These are phyloP conservation scores for Coregonus suidteri DNA, from an alignment of 2,797 vertebrate genomes.

Conservation along the genomic window DNA sequence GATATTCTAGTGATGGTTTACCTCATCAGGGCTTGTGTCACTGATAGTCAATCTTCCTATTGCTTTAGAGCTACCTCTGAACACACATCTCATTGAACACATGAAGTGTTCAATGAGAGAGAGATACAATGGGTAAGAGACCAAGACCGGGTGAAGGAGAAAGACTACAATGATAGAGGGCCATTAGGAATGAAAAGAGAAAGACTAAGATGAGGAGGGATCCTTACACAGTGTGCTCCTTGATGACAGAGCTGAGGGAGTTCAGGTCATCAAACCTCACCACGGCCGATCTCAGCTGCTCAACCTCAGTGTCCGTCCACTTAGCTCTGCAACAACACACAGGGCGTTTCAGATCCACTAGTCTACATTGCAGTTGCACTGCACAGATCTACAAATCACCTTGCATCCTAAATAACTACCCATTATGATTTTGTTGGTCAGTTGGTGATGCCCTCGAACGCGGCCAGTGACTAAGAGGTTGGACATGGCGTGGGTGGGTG, in stretches of 20 bases:
- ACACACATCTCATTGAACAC: not conserved
- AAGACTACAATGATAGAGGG: not conserved
- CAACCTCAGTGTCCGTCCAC: constrained; percentile 80
- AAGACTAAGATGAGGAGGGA: constrained; percentile 6
- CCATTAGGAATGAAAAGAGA: constrained; percentile 14
- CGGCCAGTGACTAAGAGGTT: not conserved
- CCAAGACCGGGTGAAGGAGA: not conserved
- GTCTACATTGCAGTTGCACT: not conserved
- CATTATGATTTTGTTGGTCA: not conserved
- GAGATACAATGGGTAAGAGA: not conserved
- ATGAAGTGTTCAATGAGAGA: constrained; percentile 29
- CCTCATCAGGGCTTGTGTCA: constrained; percentile 14
- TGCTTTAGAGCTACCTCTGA: constrained; percentile 29
- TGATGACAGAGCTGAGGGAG: constrained; percentile 81
- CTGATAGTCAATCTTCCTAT: not conserved
- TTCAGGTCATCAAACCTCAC: constrained; percentile 79
- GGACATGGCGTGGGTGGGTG: not conserved
- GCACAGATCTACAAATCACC: constrained; percentile 1
- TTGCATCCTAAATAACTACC: not conserved
- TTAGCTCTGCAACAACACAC: constrained; percentile 67
- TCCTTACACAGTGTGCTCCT: constrained; percentile 80
- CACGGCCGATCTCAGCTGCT: constrained; percentile 77
- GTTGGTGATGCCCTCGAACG: not conserved
- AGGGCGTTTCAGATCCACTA: not conserved
- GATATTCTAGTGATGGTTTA: not conserved